A percentile compares a stretch with the other conserved stretches of the same genome.
Evolutionary conservation across 2,797 vertebrate species (phyloP).

Genomic region (Silurus aristotelis): DNA sequence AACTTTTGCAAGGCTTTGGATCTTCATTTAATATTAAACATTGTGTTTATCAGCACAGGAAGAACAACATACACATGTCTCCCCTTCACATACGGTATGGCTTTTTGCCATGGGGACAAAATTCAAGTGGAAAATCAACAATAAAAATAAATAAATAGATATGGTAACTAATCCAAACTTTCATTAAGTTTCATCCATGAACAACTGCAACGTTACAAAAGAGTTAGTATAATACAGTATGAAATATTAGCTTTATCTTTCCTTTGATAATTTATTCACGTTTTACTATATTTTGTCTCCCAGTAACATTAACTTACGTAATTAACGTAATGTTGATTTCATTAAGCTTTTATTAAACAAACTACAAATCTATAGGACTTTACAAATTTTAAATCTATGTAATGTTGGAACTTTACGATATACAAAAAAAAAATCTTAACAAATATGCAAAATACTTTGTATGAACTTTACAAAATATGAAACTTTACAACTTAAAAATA

Average conservation of each 20-base stretch:
- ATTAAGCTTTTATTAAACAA: not conserved
- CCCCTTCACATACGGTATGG: not conserved
- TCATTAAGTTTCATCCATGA: not conserved
- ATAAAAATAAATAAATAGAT: not conserved
- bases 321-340: too few species aligned
- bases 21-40: constrained; percentile 55
- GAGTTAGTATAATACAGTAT: not conserved
- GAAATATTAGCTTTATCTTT: not conserved
- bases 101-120: not conserved
- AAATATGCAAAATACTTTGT: too few species aligned
- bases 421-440: not conserved
- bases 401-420: not conserved
- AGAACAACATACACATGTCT: not conserved
- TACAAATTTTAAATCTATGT: too few species aligned
- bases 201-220: not conserved
- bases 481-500: not conserved
- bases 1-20: constrained; percentile 36
- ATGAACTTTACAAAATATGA: not conserved
- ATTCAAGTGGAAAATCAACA: not conserved
- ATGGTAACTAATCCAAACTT: not conserved
- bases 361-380: not conserved
- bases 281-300: not conserved
- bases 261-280: not conserved
- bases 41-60: constrained; percentile 5
- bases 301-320: not conserved